Conservation (phyloP, 2,888 invertebrate genomes). For the Philereme transversata region DNA sequence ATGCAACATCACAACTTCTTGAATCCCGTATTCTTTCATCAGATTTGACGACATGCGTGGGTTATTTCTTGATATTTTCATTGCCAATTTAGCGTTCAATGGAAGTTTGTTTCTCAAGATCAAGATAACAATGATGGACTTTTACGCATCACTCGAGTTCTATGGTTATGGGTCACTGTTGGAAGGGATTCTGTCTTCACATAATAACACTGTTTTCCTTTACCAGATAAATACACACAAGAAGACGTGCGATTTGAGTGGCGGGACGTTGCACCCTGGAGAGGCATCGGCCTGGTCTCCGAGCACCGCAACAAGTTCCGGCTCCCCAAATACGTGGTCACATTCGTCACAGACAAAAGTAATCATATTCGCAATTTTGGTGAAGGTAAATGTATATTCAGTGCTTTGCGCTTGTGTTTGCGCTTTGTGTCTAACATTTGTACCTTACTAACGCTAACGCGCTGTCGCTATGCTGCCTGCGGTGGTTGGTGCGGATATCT, state of each 20-base stretch:
- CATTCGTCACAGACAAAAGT: conserved; percentile 85
- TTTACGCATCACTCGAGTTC: no score
- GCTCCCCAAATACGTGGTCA: conserved; percentile 86
- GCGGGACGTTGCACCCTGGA: conserved; percentile 82
- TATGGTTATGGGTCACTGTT: no score
- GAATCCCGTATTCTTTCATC: neutral
- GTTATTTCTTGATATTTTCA: neutral
- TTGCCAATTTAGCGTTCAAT: neutral
- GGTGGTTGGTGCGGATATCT: conserved; percentile 55
- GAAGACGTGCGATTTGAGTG: conserved; percentile 86
- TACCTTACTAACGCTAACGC: conserved; percentile 64
- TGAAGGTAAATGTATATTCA: conserved; percentile 85
- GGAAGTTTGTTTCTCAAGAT: neutral
- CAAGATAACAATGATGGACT: no score
- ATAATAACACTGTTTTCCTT: neutral
- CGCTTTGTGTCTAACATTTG: conserved; percentile 66
- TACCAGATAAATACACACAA: conserved; percentile 84
- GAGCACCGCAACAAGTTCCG: conserved; percentile 83
- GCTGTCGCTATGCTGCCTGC: conserved; percentile 62
- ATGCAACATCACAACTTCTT: conserved; percentile 1
- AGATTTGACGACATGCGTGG: conserved; percentile 5
- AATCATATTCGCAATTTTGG: conserved; percentile 85
- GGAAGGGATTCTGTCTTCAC: no score
- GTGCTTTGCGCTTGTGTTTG: conserved; percentile 79
- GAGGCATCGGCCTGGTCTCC: conserved; percentile 74